These are phyloP conservation scores for Eulimnadia texana DNA, from an alignment of 1,140 invertebrate genomes.

Conservation along the genomic window DNA sequence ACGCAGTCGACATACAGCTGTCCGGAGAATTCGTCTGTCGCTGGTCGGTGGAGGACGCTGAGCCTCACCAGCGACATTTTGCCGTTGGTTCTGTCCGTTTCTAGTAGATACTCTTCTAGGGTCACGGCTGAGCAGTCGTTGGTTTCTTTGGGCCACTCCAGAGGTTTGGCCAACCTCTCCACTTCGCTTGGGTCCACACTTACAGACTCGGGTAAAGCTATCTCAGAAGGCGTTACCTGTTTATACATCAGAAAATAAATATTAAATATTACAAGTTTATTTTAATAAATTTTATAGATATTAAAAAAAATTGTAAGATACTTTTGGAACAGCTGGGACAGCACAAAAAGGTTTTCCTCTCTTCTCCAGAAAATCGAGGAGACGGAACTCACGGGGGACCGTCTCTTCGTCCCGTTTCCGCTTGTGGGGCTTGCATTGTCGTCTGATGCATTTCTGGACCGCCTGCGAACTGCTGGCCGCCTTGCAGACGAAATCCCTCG, in stretches of 20 bases:
- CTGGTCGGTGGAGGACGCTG: slow-evolving; percentile 65
- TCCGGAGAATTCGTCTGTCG: slow-evolving; percentile 73
- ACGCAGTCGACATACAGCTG: slow-evolving; percentile 80
- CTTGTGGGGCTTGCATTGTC: neutral
- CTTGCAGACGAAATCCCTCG: neutral
- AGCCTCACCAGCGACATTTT: slow-evolving; percentile 69
- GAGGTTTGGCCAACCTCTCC: slow-evolving; percentile 33
- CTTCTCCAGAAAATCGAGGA: slow-evolving; percentile 10
- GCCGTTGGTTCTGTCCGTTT: slow-evolving; percentile 52
- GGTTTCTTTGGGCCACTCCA: slow-evolving; percentile 48
- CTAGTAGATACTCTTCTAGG: slow-evolving; percentile 75
- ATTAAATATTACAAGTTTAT: too few relatives aligned
- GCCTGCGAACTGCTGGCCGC: neutral
- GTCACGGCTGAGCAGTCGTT: slow-evolving; percentile 62
- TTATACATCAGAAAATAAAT: too few relatives aligned
- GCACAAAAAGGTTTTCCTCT: neutral
- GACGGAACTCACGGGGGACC: slow-evolving; percentile 1
- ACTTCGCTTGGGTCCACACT: slow-evolving; percentile 22
- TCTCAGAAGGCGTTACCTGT: slow-evolving; percentile 17
- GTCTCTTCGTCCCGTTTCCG: neutral
- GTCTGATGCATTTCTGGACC: neutral
- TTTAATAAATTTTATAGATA: too few relatives aligned
- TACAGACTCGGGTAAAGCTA: slow-evolving; percentile 4
- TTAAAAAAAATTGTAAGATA: too few relatives aligned
- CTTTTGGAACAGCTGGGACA: neutral